Evolutionary conservation across 2,113 vertebrate species (phyloP).

Genomic region (Plecotus auritus): DNA sequence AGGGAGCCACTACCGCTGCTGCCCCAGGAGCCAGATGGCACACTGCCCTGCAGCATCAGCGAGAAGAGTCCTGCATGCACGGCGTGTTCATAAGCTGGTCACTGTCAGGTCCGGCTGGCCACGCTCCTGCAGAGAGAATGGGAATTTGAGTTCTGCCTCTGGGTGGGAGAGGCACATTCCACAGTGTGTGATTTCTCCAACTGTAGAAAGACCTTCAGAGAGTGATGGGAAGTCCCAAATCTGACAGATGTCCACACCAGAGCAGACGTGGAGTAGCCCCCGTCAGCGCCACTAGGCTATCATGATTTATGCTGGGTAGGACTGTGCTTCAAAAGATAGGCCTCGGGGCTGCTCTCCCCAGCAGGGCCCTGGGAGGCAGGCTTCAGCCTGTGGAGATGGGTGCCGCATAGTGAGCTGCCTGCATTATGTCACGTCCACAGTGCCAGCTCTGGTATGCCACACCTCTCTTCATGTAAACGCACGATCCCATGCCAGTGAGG

Average conservation of each 20-base stretch:
- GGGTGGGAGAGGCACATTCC: neutral
- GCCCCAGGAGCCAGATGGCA: neutral
- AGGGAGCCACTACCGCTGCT: neutral
- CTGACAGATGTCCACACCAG: neutral
- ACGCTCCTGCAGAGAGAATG: neutral
- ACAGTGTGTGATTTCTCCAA: neutral
- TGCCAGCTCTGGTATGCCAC: neutral
- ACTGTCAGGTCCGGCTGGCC: neutral
- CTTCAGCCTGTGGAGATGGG: too few species aligned
- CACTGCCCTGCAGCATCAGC: neutral
- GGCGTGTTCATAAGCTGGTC: too few species aligned
- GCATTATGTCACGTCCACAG: too few species aligned
- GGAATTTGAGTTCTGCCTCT: neutral
- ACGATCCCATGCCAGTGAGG: neutral
- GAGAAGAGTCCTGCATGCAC: rapidly evolving
- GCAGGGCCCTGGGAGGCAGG: rapidly evolving
- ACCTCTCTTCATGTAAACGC: neutral
- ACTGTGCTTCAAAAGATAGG: neutral
- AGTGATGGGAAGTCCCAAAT: neutral
- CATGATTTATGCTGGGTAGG: neutral
- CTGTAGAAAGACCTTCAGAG: neutral
- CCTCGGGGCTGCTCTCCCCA: neutral
- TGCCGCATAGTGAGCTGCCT: too few species aligned
- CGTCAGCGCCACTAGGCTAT: neutral
- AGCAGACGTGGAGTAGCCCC: neutral